Conservation (phyloP, 2,888 invertebrate genomes). For the Eremobia ochroleuca region DNA sequence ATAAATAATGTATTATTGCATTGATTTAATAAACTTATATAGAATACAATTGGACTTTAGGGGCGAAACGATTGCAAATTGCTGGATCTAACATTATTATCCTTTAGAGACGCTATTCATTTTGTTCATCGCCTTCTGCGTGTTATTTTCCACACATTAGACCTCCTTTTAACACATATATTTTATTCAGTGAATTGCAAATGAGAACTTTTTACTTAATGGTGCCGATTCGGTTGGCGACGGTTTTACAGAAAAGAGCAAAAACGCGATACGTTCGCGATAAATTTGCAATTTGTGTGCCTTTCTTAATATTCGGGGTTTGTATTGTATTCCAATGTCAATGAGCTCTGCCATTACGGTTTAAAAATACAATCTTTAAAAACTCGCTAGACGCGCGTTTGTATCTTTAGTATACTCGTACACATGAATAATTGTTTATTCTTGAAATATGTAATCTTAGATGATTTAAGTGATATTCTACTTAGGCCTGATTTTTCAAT, state of each 20-base stretch:
- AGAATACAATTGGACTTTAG: background rate
- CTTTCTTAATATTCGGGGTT: background rate
- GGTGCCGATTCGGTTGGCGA: background rate
- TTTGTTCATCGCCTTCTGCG: constrained; percentile 15
- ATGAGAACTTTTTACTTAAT: constrained; percentile 25
- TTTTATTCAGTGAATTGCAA: constrained; percentile 28
- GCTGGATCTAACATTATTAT: background rate
- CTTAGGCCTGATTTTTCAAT: too few species aligned
- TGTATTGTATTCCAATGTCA: constrained; percentile 29
- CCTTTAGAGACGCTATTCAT: constrained; percentile 16
- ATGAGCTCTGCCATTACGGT: background rate
- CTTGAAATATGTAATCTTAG: background rate
- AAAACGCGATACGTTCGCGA: constrained; percentile 2
- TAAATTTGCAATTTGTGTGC: constrained; percentile 23
- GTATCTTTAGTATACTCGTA: background rate
- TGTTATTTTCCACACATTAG: constrained; percentile 9
- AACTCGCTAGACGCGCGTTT: background rate
- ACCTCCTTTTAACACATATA: constrained; percentile 8
- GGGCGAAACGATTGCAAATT: background rate
- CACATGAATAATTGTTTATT: background rate
- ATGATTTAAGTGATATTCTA: background rate
- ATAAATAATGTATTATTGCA: background rate
- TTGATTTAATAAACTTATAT: background rate
- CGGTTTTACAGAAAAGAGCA: constrained; percentile 13
- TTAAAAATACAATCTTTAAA: constrained; percentile 1